Evolutionary conservation across 1,140 invertebrate genomes (phyloP).

Genomic region (Lordiphosa mommai): DNA sequence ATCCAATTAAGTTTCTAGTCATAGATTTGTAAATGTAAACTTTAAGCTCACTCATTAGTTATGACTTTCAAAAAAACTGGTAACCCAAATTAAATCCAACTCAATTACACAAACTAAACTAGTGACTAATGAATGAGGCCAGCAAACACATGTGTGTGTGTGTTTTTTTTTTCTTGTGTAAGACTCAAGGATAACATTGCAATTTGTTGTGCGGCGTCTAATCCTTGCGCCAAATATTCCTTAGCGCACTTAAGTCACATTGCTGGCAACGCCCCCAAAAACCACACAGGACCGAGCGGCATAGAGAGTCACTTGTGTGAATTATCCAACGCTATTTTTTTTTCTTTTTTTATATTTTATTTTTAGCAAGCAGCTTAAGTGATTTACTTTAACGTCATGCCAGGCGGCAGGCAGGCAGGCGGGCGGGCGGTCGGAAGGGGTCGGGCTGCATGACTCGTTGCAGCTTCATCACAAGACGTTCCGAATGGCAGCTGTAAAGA

Average conservation of each 20-base stretch:
- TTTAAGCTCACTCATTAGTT: no score
- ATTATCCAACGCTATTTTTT: conserved; percentile 32
- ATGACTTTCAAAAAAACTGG: no score
- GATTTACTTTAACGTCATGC: conserved; percentile 56
- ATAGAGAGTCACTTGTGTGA: conserved; percentile 13
- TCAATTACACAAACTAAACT: neutral
- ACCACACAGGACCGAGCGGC: neutral
- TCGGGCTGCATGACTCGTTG: conserved; percentile 16
- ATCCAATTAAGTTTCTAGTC: no score
- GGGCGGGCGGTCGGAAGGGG: neutral
- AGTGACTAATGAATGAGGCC: conserved; percentile 7
- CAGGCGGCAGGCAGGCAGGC: neutral
- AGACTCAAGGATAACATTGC: conserved; percentile 48
- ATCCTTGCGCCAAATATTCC: conserved; percentile 58
- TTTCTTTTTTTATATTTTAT: no score
- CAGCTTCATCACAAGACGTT: conserved; percentile 56
- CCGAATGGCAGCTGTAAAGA: conserved; percentile 60
- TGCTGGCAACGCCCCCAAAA: neutral
- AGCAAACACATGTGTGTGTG: conserved; percentile 6
- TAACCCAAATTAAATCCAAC: no score
- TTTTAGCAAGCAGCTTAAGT: conserved; percentile 62
- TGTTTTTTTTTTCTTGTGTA: no score
- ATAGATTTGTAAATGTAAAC: no score
- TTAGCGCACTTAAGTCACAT: conserved; percentile 53
- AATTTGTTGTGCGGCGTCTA: conserved; percentile 59